phyloP scores from a whole-genome alignment of 2,888 invertebrate genomes.

The Calliopum simillimum region DNA sequence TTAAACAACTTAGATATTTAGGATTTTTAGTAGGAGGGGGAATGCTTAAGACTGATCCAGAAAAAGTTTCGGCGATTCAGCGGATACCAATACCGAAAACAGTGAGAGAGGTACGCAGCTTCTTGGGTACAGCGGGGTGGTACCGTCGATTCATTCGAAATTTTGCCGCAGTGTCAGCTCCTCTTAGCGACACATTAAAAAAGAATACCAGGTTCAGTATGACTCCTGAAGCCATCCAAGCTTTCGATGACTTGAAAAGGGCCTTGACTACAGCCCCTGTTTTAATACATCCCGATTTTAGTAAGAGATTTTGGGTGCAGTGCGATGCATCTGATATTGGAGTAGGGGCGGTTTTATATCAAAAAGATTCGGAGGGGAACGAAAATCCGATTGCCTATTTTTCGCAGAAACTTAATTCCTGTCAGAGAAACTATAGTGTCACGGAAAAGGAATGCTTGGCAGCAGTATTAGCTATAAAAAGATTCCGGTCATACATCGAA shows the following conservation, averaged over 20 bases:
- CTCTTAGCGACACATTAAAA: conserved; percentile 29
- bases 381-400: conserved; percentile 36
- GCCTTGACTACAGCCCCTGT: too few species aligned
- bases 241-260: conserved; percentile 8
- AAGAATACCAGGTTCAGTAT: conserved; percentile 5
- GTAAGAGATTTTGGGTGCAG: conserved; percentile 26
- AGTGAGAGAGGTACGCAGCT: conserved; percentile 36
- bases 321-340: conserved; percentile 25
- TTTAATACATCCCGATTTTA: conserved; percentile 36
- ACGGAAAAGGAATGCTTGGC: conserved; percentile 40
- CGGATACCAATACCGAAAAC: conserved; percentile 24
- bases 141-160: conserved; percentile 37
- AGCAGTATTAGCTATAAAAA: conserved; percentile 25
- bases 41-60: conserved; percentile 26
- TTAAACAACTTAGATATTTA: conserved; percentile 16
- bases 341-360: conserved; percentile 29
- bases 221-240: neutral
- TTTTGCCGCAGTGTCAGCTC: conserved; percentile 18
- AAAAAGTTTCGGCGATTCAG: conserved; percentile 9
- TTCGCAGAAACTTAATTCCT: conserved; percentile 36
- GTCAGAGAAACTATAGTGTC: conserved; percentile 37
- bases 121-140: conserved; percentile 43
- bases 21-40: conserved; percentile 23
- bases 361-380: conserved; percentile 21
- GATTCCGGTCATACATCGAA: too few species aligned